phyloP scores from a whole-genome alignment of 2,797 vertebrate species.

The Lepus townsendii region DNA sequence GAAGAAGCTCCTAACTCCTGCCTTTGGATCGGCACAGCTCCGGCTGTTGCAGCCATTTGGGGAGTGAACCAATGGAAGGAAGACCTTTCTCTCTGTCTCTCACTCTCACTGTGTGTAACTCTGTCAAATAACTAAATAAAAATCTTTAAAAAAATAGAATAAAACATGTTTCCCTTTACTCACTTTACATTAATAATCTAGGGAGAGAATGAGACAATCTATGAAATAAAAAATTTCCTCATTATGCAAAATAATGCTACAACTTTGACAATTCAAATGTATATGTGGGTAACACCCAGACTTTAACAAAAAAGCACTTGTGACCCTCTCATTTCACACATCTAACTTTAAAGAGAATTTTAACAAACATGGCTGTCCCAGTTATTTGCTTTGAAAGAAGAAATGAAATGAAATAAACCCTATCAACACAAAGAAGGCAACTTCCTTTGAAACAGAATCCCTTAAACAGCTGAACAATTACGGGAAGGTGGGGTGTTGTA shows the following conservation, averaged over 20 bases:
- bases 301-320: not conserved
- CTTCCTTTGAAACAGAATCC: conserved; percentile 43
- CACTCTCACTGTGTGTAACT: too few species aligned
- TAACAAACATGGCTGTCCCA: not conserved
- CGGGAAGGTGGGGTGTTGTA: not conserved
- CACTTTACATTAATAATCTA: not conserved
- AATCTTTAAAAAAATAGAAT: too few species aligned
- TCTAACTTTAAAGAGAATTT: not conserved
- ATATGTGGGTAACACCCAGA: not conserved
- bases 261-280: conserved; percentile 17
- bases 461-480: conserved; percentile 38
- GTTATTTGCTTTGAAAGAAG: conserved; percentile 16
- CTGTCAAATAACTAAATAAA: too few species aligned
- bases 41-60: too few species aligned
- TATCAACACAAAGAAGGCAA: not conserved
- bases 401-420: conserved; percentile 1
- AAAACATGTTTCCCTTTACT: not conserved
- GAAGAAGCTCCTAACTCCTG: too few species aligned
- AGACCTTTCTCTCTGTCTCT: too few species aligned
- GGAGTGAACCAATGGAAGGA: too few species aligned
- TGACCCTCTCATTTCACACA: not conserved
- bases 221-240: conserved; percentile 35
- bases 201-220: conserved; percentile 48
- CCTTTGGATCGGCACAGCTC: too few species aligned
- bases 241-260: not conserved